A percentile compares a stretch with the other conserved stretches of the same genome.
Conservation (phyloP, 2,113 vertebrate genomes). For the Holacanthus passer region DNA sequence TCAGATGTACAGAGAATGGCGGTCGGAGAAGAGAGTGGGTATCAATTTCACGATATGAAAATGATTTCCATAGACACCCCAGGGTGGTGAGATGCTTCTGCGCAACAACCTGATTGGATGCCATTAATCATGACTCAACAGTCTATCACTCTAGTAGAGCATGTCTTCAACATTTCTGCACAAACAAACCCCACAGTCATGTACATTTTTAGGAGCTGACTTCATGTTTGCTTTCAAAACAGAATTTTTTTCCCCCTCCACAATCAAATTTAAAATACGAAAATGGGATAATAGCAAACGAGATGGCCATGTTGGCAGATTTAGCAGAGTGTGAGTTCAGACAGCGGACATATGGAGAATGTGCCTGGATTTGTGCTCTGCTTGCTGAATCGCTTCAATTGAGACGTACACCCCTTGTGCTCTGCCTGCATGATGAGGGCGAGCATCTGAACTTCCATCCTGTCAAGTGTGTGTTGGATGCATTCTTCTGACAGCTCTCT, state of each 20-base stretch:
- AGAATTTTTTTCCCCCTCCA: neutral
- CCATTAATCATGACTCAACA: conserved; percentile 73
- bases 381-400: conserved; percentile 56
- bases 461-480: conserved; percentile 71
- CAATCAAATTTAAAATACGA: neutral
- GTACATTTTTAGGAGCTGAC: conserved; percentile 22
- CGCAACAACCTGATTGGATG: conserved; percentile 59
- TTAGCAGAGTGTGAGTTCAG: conserved; percentile 19
- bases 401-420: conserved; percentile 55
- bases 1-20: conserved; percentile 67
- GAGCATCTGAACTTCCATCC: conserved; percentile 62
- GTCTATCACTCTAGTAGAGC: conserved; percentile 27
- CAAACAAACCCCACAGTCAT: conserved; percentile 33
- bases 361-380: conserved; percentile 47
- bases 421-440: conserved; percentile 68
- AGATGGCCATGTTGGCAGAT: conserved; percentile 36
- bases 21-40: conserved; percentile 66
- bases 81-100: conserved; percentile 61
- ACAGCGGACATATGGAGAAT: conserved; percentile 36
- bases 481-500: conserved; percentile 76
- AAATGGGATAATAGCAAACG: neutral
- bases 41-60: conserved; percentile 77
- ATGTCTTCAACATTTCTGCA: conserved; percentile 29
- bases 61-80: conserved; percentile 75
- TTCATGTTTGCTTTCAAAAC: conserved; percentile 2